Conservation (phyloP, 2,797 vertebrate species). For the Trachurus trachurus region DNA sequence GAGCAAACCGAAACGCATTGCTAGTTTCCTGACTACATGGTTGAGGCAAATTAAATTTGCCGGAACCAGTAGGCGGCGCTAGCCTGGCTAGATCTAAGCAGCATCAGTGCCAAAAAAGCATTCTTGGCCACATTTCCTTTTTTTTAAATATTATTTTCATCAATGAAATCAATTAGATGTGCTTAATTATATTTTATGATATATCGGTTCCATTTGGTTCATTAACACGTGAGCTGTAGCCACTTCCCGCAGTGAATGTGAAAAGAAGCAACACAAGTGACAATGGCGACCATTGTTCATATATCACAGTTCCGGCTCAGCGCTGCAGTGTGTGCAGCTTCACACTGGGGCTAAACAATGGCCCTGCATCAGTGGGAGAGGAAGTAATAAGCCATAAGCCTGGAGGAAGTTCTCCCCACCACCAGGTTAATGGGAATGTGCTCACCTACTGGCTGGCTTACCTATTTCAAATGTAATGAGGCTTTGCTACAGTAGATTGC, state of each 20-base stretch:
- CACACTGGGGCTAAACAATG: conserved; percentile 61
- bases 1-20: too few species aligned
- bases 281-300: conserved; percentile 69
- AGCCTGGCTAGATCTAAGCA: too few species aligned
- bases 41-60: too few species aligned
- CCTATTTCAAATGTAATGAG: conserved; percentile 35
- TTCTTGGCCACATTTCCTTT: too few species aligned
- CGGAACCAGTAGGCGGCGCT: too few species aligned
- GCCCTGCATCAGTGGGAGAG: conserved; percentile 49
- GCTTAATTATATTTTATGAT: background rate
- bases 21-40: too few species aligned
- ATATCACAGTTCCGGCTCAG: conserved; percentile 38
- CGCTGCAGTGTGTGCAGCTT: conserved; percentile 54
- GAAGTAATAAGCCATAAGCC: conserved; percentile 73
- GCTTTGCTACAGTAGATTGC: conserved; percentile 27
- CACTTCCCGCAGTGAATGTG: conserved; percentile 33
- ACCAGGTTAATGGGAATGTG: conserved; percentile 55
- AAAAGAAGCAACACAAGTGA: conserved; percentile 28
- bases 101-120: background rate
- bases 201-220: conserved; percentile 4
- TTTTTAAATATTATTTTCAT: background rate
- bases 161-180: background rate
- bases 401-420: conserved; percentile 60
- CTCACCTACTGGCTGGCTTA: conserved; percentile 65
- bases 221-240: conserved; percentile 18